Percentiles rank a stretch among this genome's conserved stretches.
Conservation (phyloP, 2,113 vertebrate genomes). For the Osmerus eperlanus region DNA sequence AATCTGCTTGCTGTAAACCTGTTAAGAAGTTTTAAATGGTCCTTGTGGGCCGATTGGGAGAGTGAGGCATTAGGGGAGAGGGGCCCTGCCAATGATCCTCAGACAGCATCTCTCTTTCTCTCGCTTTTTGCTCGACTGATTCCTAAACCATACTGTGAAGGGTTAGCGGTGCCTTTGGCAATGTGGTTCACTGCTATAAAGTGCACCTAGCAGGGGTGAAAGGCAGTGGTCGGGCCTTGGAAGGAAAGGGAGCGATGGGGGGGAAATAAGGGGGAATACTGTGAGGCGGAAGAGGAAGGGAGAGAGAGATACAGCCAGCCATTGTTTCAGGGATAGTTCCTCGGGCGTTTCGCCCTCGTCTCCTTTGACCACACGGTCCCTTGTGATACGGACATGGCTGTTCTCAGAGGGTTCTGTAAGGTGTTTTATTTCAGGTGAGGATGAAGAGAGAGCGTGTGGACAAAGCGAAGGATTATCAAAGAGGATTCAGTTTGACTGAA, state of each 20-base stretch:
- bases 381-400: constrained; percentile 43
- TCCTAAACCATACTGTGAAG: constrained; percentile 32
- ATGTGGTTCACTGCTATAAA: constrained; percentile 28
- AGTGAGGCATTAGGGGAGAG: constrained; percentile 23
- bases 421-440: constrained; percentile 61
- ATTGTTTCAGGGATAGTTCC: constrained; percentile 29
- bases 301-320: constrained; percentile 31
- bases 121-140: constrained; percentile 8
- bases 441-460: constrained; percentile 40
- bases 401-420: constrained; percentile 39
- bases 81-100: constrained; percentile 31
- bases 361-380: constrained; percentile 50
- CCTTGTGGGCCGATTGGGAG: constrained; percentile 12
- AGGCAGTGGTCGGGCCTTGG: constrained; percentile 20
- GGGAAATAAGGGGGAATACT: constrained; percentile 15
- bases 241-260: constrained; percentile 24
- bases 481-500: too few relatives aligned
- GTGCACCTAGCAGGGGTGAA: constrained; percentile 37
- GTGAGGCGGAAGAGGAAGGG: constrained; percentile 16
- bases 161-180: not conserved
- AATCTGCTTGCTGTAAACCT: constrained; percentile 63
- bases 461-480: constrained; percentile 26
- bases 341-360: constrained; percentile 31
- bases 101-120: constrained; percentile 15
- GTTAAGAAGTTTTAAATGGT: constrained; percentile 55